Evolutionary conservation across 2,113 vertebrate genomes (phyloP).

Genomic region (Noctilio leporinus): DNA sequence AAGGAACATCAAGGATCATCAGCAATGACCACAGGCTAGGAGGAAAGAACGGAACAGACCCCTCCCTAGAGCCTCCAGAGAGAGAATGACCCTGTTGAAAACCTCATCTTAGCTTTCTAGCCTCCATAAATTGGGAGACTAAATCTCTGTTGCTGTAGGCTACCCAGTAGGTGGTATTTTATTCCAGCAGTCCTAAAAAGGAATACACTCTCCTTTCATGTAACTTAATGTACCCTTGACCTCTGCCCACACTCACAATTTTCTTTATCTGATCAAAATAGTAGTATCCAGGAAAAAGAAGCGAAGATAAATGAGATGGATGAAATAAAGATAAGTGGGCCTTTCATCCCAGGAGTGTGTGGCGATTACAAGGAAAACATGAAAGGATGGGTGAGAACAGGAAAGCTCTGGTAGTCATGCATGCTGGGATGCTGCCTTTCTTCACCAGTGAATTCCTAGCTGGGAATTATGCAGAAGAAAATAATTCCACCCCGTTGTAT

Average conservation of each 20-base stretch:
- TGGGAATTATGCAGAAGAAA: not conserved
- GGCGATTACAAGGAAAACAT: not conserved
- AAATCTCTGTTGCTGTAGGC: not conserved
- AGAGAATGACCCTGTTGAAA: not conserved
- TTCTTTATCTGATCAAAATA: conserved; percentile 29
- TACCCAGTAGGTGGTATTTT: not conserved
- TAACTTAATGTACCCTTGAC: not conserved
- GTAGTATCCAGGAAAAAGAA: not conserved
- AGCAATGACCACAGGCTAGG: not conserved
- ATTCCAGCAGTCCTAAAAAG: not conserved
- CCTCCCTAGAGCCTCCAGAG: not conserved
- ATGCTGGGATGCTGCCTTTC: not conserved
- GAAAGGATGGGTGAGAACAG: not conserved
- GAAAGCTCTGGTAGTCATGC: not conserved
- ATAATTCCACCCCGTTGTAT: not conserved
- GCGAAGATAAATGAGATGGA: not conserved
- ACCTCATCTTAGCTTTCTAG: not conserved
- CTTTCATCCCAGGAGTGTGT: not conserved
- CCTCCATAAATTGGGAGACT: not conserved
- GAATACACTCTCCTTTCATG: not conserved
- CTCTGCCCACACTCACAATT: not conserved
- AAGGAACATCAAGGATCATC: not conserved
- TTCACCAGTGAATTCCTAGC: not conserved
- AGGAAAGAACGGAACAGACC: not conserved
- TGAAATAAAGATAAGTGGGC: not conserved